Base-by-base conservation (phyloP, 2,113 vertebrate species). In the Neoarius graeffei region DNA sequence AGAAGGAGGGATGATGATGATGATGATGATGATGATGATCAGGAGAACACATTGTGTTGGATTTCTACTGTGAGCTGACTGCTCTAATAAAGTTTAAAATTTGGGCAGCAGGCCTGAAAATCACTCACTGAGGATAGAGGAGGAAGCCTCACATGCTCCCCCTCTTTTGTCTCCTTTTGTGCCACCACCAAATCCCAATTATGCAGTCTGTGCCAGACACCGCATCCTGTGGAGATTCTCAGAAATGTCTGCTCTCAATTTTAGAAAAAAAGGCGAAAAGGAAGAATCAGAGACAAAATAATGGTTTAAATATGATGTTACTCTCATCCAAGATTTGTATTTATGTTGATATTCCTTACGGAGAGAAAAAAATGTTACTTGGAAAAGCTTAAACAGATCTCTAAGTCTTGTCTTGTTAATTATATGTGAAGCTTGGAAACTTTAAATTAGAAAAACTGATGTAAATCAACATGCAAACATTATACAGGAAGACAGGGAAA, bases 171-270 rank as follows among this genome's bases (percentile, higher is more conserved):
- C 91, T 93, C 81, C 88, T 93, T 93, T 89, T 90, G 81, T 91
- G 89, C 92, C 91, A 91, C 92, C 93, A 92, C 91, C 91, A 93
- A 92, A 95, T 93, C 90, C 91, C 91, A 91, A 89, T 91, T 91
- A 91, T 90, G 73, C 66, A 90, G 87, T 88, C 86, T 88, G 83
- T 92, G 92, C 90, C 91, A 92, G 90, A 92, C 87, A 91, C 88
- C 91, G 50, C 88, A 91, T 91, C 90, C 89, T 93, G 89, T 87
- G 86, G 91, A 93, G 91, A 91, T 90, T 90, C 85, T 84, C 35
- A 85, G 76, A 93, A 91, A 92, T 91, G 92, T 90, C 89, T 89
- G 79, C 76, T 82, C 89, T 91, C 81, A 81, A 81, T 86, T 82
- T 71, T 48, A 71, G 27, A 77, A 59, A 73, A 27, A 69, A 60